These are phyloP conservation scores for Rhagoletis pomonella DNA, from an alignment of 1,140 invertebrate genomes.

Conservation along the genomic window DNA sequence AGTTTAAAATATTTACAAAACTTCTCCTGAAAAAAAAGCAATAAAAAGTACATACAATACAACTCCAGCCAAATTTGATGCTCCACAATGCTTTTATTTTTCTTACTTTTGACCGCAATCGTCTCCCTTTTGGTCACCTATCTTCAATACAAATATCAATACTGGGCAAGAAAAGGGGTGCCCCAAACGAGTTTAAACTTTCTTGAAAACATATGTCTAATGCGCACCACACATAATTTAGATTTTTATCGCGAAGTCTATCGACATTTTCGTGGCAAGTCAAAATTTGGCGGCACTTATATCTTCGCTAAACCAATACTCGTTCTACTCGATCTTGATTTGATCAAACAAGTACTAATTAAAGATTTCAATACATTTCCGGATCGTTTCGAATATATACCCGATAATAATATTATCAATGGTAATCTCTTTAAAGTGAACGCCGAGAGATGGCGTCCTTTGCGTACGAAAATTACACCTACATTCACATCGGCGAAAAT, in stretches of 20 bases:
- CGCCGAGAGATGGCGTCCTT: constrained; percentile 77
- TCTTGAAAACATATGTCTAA: constrained; percentile 53
- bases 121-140: not conserved
- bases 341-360: constrained; percentile 76
- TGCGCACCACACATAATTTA: constrained; percentile 60
- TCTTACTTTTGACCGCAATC: not conserved
- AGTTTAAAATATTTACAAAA: no score
- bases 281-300: constrained; percentile 68
- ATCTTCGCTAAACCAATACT: constrained; percentile 26
- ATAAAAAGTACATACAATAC: no score
- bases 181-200: constrained; percentile 17
- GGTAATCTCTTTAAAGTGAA: constrained; percentile 76
- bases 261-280: constrained; percentile 60
- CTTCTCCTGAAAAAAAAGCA: no score
- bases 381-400: constrained; percentile 74
- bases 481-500: constrained; percentile 81
- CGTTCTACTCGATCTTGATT: constrained; percentile 65
- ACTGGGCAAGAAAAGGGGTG: constrained; percentile 56
- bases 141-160: not conserved
- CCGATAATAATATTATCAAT: constrained; percentile 75
- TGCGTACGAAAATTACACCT: constrained; percentile 78
- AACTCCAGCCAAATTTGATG: no score
- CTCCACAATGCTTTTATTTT: not conserved
- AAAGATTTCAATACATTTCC: constrained; percentile 78
- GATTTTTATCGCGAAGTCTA: constrained; percentile 65